Conservation (phyloP, 2,113 vertebrate genomes). For the Oophaga pumilio region DNA sequence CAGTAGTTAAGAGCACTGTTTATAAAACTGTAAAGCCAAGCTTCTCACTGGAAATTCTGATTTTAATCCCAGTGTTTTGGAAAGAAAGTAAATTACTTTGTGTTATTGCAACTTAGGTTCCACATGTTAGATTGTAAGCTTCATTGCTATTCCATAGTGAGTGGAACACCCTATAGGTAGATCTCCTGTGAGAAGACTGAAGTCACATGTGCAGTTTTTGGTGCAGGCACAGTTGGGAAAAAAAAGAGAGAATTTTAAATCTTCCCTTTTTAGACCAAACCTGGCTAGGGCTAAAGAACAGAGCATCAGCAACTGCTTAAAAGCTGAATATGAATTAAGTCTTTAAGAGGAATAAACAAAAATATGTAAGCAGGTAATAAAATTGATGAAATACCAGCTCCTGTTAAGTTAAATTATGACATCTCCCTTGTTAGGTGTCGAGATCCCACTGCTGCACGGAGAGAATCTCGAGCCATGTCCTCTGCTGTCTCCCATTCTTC, state of each 20-base stretch:
- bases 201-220: neutral
- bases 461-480: no score
- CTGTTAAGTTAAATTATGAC: no score
- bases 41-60: neutral
- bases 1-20: neutral
- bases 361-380: neutral
- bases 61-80: neutral
- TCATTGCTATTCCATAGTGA: neutral
- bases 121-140: constrained; percentile 1
- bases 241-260: neutral
- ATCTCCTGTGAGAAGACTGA: neutral
- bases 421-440: no score
- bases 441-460: no score
- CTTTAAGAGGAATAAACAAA: neutral
- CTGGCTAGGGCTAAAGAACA: neutral
- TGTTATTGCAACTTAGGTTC: neutral
- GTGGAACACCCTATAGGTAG: neutral
- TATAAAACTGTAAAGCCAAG: neutral
- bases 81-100: neutral
- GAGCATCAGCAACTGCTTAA: neutral
- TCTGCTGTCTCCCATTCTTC: no score
- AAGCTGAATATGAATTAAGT: neutral
- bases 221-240: neutral
- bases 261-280: neutral
- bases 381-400: neutral